A percentile compares a stretch with the other conserved stretches of the same genome.
Evolutionary conservation across 2,797 vertebrate species (phyloP).

Genomic region (Dallia pectoralis): DNA sequence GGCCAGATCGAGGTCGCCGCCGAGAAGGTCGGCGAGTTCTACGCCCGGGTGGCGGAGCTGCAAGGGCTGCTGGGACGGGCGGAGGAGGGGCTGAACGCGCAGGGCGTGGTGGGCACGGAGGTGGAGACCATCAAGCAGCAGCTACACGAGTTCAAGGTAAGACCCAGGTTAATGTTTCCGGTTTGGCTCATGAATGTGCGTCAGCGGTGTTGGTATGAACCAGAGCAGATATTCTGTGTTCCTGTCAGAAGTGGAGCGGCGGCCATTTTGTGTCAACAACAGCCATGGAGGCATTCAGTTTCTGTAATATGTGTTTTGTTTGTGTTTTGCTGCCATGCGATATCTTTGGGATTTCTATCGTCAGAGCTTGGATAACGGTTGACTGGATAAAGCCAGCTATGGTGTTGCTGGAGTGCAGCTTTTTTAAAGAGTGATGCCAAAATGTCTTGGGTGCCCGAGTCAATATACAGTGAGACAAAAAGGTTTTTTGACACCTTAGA

Average conservation of each 20-base stretch:
- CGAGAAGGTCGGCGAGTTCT: constrained; percentile 85
- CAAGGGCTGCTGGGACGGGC: constrained; percentile 80
- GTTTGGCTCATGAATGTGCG: not conserved
- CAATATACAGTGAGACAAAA: not conserved
- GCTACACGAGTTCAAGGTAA: constrained; percentile 93
- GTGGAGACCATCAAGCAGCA: constrained; percentile 95
- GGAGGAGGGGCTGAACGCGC: constrained; percentile 82
- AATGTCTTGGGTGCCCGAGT: not conserved
- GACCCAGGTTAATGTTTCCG: constrained; percentile 24
- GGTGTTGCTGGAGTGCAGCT: not conserved
- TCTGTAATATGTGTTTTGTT: not conserved
- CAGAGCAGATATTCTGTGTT: not conserved
- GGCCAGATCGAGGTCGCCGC: constrained; percentile 85
- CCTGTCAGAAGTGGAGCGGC: not conserved
- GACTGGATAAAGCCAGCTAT: not conserved
- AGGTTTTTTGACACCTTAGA: not conserved
- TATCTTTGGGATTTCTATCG: not conserved
- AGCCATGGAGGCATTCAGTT: not conserved
- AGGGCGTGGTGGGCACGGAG: constrained; percentile 88
- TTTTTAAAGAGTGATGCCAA: not conserved
- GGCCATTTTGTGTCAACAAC: not conserved
- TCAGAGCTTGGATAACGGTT: not conserved
- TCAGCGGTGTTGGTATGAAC: not conserved
- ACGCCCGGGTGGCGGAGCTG: constrained; percentile 80
- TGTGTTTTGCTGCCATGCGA: not conserved